Base-by-base conservation (phyloP, 2,888 invertebrate species). In the Siphonodentalium dalli region DNA sequence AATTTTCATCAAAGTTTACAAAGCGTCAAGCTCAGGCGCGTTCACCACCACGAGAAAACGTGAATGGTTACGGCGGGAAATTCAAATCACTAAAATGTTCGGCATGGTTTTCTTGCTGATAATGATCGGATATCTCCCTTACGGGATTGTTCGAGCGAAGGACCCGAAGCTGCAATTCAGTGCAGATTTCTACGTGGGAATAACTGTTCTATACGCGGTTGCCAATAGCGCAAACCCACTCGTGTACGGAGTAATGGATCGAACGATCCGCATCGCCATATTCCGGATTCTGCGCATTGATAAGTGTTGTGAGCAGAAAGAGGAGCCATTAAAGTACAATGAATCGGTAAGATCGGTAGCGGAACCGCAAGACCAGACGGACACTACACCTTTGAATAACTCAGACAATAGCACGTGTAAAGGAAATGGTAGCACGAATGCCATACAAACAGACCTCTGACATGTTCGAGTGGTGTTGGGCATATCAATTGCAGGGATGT, bases 31-130 rank as follows among this genome's bases (percentile, higher is more conserved):
- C 21, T 70, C 73, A 18, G 68, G 68, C 44, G 71, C 69, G n/a
- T 69, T 76, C 46, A 60, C 74, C 38, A 70, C 67, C 24, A 65
- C 63, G 20, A 59, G 72, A 39, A 71, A 72, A 34, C 68, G 71
- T 33, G 72, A 73, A 51, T 72, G 72, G 72, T 64, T 78, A 11
- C 60, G 72, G 41, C 65, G 78, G 13, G 79, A 79, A 58, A 74
- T 79, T 38, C 77, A 77, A 60, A 79, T 79, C 38, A 79, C 79
- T n/a, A 79, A 78, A 61, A 79, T 79, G 79, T 79, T 79, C 62
- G 79, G 78, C 45, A 71, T 79, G 60, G 75, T 79, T 15, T 79
- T 79, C 47, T 59, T 78, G 26, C 65, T 78, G 42, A 77, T 79
- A 40, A 66, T 79, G 56, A 60, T 78, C 27, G 79, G 78, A 26